Evolutionary conservation across 2,113 vertebrate species (phyloP).

Genomic region (Polypterus bichir): DNA sequence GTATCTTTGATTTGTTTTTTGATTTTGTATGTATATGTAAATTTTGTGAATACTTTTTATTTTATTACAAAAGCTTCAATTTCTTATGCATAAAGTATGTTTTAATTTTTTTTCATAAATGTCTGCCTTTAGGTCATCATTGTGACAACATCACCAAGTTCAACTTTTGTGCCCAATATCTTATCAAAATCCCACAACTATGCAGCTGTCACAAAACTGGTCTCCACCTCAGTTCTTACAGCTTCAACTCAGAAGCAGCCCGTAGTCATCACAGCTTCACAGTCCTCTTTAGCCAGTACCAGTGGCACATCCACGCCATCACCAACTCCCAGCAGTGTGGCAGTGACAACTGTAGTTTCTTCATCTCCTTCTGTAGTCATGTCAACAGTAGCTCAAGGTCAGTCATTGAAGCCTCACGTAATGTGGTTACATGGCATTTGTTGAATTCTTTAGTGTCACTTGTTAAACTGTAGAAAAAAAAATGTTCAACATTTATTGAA

Average conservation of each 20-base stretch:
- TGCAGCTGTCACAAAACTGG: slow-evolving; percentile 79
- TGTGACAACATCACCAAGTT: slow-evolving; percentile 92
- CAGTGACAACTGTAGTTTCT: slow-evolving; percentile 81
- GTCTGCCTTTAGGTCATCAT: slow-evolving; percentile 76
- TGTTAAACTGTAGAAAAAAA: too few relatives aligned
- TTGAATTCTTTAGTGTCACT: too few relatives aligned
- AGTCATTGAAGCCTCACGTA: slow-evolving; percentile 14
- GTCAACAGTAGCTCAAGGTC: slow-evolving; percentile 83
- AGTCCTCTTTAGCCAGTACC: slow-evolving; percentile 45
- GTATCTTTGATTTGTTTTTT: slow-evolving; percentile 31
- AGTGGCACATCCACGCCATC: slow-evolving; percentile 46
- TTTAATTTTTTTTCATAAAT: neutral
- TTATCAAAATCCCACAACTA: slow-evolving; percentile 97
- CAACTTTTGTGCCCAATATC: slow-evolving; percentile 94
- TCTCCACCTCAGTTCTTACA: slow-evolving; percentile 70
- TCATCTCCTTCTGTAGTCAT: slow-evolving; percentile 81
- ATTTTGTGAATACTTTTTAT: too few relatives aligned
- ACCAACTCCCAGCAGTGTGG: slow-evolving; percentile 51
- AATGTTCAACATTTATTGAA: too few relatives aligned
- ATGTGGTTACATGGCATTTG: too few relatives aligned
- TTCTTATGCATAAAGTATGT: too few relatives aligned
- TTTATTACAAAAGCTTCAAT: too few relatives aligned
- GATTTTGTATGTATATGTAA: too few relatives aligned
- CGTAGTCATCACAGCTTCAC: slow-evolving; percentile 73
- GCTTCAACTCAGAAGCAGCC: slow-evolving; percentile 80